A percentile compares a stretch with the other conserved stretches of the same genome.
Evolutionary conservation across 2,888 invertebrate species (phyloP).

Genomic region (Hylaea fasciaria): DNA sequence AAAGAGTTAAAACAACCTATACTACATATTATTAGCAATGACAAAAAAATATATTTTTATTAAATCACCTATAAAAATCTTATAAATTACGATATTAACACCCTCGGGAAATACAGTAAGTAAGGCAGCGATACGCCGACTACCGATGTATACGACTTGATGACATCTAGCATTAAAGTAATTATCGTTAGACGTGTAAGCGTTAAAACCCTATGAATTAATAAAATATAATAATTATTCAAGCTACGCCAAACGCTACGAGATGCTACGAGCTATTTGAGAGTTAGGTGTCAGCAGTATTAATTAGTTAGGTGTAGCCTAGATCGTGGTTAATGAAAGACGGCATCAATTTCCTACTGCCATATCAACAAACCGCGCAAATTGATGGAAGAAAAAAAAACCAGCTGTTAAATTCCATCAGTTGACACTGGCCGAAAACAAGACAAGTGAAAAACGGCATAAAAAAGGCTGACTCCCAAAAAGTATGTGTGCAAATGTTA

Average conservation of each 20-base stretch:
- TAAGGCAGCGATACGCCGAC: constrained; percentile 41
- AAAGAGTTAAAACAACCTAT: neutral
- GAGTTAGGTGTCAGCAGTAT: too few relatives aligned
- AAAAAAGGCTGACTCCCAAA: constrained; percentile 5
- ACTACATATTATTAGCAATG: neutral
- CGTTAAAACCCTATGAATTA: constrained; percentile 51
- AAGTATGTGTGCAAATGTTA: constrained; percentile 4
- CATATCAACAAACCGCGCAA: too few relatives aligned
- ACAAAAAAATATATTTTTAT: constrained; percentile 21
- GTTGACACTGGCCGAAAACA: constrained; percentile 4
- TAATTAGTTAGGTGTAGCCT: too few relatives aligned
- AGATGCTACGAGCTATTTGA: too few relatives aligned
- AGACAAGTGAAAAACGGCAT: constrained; percentile 7
- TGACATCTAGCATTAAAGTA: constrained; percentile 60
- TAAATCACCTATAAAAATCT: constrained; percentile 37
- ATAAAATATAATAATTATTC: neutral
- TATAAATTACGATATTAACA: constrained; percentile 53
- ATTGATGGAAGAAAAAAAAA: too few relatives aligned
- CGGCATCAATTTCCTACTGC: too few relatives aligned
- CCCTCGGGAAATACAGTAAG: constrained; percentile 60
- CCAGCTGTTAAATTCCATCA: constrained; percentile 32
- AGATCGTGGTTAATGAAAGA: too few relatives aligned
- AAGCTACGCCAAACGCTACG: too few relatives aligned
- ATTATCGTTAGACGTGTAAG: constrained; percentile 72
- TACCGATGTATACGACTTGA: constrained; percentile 24